Conservation (phyloP, 2,888 invertebrate genomes). For the Linnaemya tessellans region DNA sequence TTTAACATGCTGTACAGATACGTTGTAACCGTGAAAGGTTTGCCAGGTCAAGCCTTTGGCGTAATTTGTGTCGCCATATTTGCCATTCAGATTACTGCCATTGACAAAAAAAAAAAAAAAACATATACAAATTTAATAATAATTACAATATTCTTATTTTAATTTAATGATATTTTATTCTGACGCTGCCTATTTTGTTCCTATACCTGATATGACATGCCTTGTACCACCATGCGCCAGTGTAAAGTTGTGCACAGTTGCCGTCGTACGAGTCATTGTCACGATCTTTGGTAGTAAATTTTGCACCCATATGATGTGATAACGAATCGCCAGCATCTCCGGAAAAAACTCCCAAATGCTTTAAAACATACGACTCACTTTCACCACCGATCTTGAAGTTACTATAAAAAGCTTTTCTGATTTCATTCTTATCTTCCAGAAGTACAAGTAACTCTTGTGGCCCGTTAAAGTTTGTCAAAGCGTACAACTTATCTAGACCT, state of each 20-base stretch:
- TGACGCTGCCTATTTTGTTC: background rate
- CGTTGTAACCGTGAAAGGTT: background rate
- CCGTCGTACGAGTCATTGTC: too few relatives aligned
- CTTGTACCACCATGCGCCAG: too few relatives aligned
- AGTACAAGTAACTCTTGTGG: conserved; percentile 44
- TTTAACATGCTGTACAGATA: conserved; percentile 2
- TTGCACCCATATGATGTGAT: conserved; percentile 3
- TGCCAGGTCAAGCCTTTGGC: conserved; percentile 25
- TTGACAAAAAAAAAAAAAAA: too few relatives aligned
- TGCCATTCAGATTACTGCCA: conserved; percentile 39
- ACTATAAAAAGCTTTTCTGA: conserved; percentile 6
- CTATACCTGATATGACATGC: background rate
- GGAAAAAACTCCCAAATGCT: conserved; percentile 20
- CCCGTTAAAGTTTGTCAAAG: conserved; percentile 42
- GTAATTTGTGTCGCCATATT: background rate
- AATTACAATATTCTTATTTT: too few relatives aligned
- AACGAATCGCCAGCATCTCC: conserved; percentile 41
- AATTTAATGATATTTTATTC: too few relatives aligned
- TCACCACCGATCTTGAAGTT: conserved; percentile 14
- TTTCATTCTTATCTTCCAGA: conserved; percentile 23
- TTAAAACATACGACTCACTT: background rate
- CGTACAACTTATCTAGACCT: conserved; percentile 44
- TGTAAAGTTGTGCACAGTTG: too few relatives aligned
- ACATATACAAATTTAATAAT: background rate
- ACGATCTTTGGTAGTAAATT: conserved; percentile 10